Evolutionary conservation across 2,797 vertebrate species (phyloP).

Genomic region (Myripristis jacobus): DNA sequence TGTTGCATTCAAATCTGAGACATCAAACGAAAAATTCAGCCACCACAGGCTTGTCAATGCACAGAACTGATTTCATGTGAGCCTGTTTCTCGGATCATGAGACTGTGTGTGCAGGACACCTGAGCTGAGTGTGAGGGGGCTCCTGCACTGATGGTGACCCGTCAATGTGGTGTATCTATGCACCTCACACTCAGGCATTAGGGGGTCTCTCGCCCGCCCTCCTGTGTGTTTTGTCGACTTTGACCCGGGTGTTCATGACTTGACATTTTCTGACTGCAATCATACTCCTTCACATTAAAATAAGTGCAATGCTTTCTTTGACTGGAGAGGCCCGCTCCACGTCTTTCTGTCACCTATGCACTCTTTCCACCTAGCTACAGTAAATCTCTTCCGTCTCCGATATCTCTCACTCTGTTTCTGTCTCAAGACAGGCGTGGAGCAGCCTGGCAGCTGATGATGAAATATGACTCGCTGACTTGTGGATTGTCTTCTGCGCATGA

Average conservation of each 20-base stretch:
- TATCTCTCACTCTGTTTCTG: conserved; percentile 46
- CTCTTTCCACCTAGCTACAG: conserved; percentile 19
- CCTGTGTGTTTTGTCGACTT: not conserved
- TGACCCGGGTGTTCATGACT: conserved; percentile 42
- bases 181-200: no score
- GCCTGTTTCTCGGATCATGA: conserved; percentile 23
- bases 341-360: conserved; percentile 37
- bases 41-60: conserved; percentile 6
- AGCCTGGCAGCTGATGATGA: conserved; percentile 75
- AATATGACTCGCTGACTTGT: conserved; percentile 75
- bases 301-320: conserved; percentile 44
- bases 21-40: conserved; percentile 22
- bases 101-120: conserved; percentile 29
- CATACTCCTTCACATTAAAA: conserved; percentile 33
- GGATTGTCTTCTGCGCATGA: conserved; percentile 68
- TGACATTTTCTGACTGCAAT: conserved; percentile 59
- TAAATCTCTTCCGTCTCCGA: conserved; percentile 29
- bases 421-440: conserved; percentile 51
- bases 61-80: conserved; percentile 42
- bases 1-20: not conserved
- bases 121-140: conserved; percentile 22
- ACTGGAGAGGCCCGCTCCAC: conserved; percentile 43
- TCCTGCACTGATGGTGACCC: no score
- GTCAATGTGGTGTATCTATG: not conserved
- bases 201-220: no score